These are phyloP conservation scores for Aethina tumida DNA, from an alignment of 1,140 invertebrate genomes.

Conservation along the genomic window DNA sequence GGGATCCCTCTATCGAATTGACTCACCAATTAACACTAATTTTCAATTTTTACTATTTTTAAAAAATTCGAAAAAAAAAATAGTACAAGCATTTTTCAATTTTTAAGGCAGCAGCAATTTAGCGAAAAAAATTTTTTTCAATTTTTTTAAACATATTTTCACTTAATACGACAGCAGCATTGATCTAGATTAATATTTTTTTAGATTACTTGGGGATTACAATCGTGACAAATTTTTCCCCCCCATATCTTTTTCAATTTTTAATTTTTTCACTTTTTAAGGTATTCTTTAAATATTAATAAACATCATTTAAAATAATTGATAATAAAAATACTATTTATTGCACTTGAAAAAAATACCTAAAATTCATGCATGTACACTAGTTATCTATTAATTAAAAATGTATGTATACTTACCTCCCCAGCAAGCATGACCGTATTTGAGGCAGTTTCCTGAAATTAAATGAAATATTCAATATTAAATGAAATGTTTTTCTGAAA, in stretches of 20 bases:
- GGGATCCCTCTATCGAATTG: no score
- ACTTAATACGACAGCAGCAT: no score
- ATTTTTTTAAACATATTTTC: no score
- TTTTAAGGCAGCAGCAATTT: no score
- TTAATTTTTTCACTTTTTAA: no score
- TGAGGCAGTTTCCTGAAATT: slow-evolving; percentile 46
- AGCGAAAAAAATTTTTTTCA: no score
- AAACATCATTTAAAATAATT: not conserved
- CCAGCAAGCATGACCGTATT: slow-evolving; percentile 50
- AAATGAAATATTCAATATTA: not conserved
- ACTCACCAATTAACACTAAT: no score
- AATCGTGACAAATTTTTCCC: not conserved
- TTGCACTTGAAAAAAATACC: not conserved
- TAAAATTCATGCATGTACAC: not conserved
- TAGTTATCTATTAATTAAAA: slow-evolving; percentile 1
- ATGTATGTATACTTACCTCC: slow-evolving; percentile 38
- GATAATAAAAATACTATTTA: not conserved
- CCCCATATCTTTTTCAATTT: not conserved
- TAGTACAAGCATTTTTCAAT: no score
- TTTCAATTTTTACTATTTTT: no score
- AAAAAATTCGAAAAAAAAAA: no score
- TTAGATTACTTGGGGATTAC: no score
- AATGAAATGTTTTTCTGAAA: not conserved
- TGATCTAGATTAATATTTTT: no score
- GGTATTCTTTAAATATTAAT: slow-evolving; percentile 7